phyloP scores from a whole-genome alignment of 2,797 vertebrate genomes.

The Sebastolobus altivelis region DNA sequence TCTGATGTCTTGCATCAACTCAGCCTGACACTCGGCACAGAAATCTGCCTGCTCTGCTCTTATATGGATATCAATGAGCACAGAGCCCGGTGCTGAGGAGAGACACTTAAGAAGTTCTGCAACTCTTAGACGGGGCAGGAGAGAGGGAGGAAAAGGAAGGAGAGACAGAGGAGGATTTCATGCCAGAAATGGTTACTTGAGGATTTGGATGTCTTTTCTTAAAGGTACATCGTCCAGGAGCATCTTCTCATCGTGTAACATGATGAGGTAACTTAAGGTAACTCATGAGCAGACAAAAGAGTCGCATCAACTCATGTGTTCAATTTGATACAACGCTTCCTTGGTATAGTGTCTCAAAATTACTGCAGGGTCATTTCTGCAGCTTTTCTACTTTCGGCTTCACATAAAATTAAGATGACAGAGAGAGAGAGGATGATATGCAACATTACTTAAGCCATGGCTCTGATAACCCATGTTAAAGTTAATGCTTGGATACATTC shows the following conservation, averaged over 20 bases:
- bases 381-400: neutral
- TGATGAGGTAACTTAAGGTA: neutral
- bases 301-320: neutral
- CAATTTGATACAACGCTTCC: neutral
- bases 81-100: slow-evolving; percentile 18
- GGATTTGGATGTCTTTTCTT: slow-evolving; percentile 29
- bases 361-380: neutral
- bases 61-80: slow-evolving; percentile 75
- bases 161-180: slow-evolving; percentile 25
- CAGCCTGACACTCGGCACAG: slow-evolving; percentile 42
- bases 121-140: slow-evolving; percentile 6
- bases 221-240: slow-evolving; percentile 6
- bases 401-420: neutral
- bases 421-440: neutral
- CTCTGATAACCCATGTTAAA: neutral
- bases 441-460: neutral
- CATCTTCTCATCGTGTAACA: slow-evolving; percentile 28
- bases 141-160: slow-evolving; percentile 2
- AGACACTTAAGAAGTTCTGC: slow-evolving; percentile 35
- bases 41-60: slow-evolving; percentile 73
- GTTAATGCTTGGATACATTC: neutral
- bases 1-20: slow-evolving; percentile 64
- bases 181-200: slow-evolving; percentile 30
- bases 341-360: neutral
- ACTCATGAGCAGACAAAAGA: neutral